These are phyloP conservation scores for Cebuella pygmaea DNA, from an alignment of 2,797 vertebrate genomes.

Conservation along the genomic window DNA sequence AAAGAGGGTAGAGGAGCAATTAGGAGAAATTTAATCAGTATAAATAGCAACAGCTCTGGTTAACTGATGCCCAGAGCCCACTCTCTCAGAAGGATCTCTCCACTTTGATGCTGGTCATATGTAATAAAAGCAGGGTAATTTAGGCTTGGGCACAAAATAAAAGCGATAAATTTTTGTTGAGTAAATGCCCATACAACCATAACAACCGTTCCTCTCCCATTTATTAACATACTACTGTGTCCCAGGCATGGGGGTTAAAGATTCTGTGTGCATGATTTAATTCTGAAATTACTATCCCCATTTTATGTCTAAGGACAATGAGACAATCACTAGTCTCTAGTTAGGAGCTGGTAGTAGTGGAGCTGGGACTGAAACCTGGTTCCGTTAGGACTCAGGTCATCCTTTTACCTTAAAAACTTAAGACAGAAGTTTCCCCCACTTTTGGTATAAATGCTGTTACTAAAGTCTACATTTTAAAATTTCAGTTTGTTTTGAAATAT, in stretches of 20 bases:
- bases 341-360: background rate
- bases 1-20: background rate
- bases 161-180: background rate
- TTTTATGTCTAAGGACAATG: background rate
- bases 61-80: background rate
- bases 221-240: background rate
- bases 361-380: background rate
- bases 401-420: background rate
- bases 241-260: background rate
- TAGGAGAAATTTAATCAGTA: background rate
- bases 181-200: background rate
- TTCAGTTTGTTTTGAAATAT: conserved; percentile 35
- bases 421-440: background rate
- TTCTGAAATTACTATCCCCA: background rate
- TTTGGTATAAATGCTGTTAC: background rate
- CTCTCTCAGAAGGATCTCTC: background rate
- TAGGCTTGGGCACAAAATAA: background rate
- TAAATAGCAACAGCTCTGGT: background rate
- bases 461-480: background rate
- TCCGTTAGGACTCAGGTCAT: background rate
- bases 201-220: background rate
- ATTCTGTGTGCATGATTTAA: background rate
- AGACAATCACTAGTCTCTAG: conserved; percentile 10
- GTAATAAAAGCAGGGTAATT: background rate
- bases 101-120: background rate